phyloP scores from a whole-genome alignment of 92 coral and sea anemone genomes.

The Pocillopora meandrina region DNA sequence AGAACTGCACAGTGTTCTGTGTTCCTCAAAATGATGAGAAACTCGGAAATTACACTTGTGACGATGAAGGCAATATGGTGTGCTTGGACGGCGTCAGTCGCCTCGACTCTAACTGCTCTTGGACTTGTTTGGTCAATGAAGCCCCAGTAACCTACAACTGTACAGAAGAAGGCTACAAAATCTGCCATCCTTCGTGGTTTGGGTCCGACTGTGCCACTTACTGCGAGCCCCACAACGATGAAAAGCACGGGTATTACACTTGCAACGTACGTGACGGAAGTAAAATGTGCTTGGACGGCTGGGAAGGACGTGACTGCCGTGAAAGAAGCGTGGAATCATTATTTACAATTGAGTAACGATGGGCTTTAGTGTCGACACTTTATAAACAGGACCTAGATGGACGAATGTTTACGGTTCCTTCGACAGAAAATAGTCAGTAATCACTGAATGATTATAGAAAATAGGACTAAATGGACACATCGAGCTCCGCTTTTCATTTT shows the following conservation, averaged over 20 bases:
- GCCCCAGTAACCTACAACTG: constrained; percentile 57
- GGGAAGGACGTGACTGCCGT: constrained; percentile 62
- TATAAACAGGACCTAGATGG: too few relatives aligned
- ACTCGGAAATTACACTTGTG: constrained; percentile 49
- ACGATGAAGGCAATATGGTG: constrained; percentile 45
- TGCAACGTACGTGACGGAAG: constrained; percentile 63
- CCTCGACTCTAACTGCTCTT: constrained; percentile 58
- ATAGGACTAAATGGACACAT: too few relatives aligned
- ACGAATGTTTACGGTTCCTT: too few relatives aligned
- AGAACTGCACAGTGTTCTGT: constrained; percentile 53
- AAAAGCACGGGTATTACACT: constrained; percentile 65
- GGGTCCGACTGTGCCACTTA: constrained; percentile 60
- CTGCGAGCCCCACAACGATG: constrained; percentile 70
- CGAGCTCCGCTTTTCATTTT: too few relatives aligned
- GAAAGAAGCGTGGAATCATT: background rate
- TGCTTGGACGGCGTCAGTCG: constrained; percentile 48
- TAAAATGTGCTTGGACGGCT: constrained; percentile 68
- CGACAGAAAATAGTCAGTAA: background rate
- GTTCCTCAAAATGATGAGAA: constrained; percentile 17
- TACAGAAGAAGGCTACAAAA: constrained; percentile 54
- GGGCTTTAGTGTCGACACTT: background rate
- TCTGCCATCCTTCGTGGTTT: constrained; percentile 71
- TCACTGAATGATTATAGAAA: background rate
- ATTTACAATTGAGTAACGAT: constrained; percentile 10
- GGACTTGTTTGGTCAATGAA: constrained; percentile 49